A percentile compares a stretch with the other conserved stretches of the same genome.
phyloP scores from a whole-genome alignment of 2,888 invertebrate species.

The Meta bourneti region DNA sequence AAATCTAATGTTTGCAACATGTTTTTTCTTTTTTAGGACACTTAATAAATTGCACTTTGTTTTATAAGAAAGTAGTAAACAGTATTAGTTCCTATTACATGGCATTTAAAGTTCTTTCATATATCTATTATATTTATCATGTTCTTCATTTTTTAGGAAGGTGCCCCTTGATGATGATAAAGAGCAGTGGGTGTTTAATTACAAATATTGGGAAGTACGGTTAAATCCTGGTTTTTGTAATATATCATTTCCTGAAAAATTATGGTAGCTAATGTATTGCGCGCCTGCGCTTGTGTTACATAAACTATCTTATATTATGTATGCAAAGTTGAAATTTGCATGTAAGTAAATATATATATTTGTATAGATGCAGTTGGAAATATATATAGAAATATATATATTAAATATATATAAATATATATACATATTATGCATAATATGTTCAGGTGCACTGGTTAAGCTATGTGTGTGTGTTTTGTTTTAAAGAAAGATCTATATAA shows the following conservation, averaged over 20 bases:
- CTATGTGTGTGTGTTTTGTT: conserved; percentile 19
- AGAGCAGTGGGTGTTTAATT: conserved; percentile 87
- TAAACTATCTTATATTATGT: conserved; percentile 49
- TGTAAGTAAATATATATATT: conserved; percentile 67
- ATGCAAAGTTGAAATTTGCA: conserved; percentile 66
- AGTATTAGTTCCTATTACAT: not conserved
- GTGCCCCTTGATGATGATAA: conserved; percentile 81
- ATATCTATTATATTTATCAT: not conserved
- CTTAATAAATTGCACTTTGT: not conserved
- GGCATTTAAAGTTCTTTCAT: not conserved
- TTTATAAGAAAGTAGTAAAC: not conserved
- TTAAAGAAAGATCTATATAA: conserved; percentile 38
- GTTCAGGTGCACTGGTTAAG: conserved; percentile 48
- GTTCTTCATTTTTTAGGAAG: conserved; percentile 81
- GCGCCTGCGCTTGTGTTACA: conserved; percentile 35
- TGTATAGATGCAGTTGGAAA: conserved; percentile 62
- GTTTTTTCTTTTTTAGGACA: not conserved
- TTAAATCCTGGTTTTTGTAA: conserved; percentile 79
- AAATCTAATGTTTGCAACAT: not conserved
- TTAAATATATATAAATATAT: conserved; percentile 13
- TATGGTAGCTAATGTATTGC: conserved; percentile 71
- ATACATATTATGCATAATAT: conserved; percentile 8
- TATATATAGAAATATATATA: conserved; percentile 48
- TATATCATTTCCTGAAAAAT: conserved; percentile 76
- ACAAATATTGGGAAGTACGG: conserved; percentile 88